Evolutionary conservation across 2,888 invertebrate genomes (phyloP).

Genomic region (Scrobipalpa costella): DNA sequence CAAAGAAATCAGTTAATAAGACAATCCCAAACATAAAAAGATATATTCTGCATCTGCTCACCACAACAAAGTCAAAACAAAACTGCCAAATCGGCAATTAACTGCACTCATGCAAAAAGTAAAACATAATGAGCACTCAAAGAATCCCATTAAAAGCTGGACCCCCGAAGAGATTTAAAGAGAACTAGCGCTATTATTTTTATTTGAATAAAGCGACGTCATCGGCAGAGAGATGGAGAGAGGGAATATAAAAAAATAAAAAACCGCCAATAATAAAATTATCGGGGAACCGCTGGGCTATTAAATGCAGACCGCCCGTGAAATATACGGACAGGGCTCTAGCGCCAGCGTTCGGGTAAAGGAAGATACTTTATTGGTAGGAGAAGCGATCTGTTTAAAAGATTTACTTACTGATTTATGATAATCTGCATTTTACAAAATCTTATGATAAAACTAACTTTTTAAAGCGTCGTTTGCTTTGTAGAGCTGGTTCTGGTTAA

Average conservation of each 20-base stretch:
- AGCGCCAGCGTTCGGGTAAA: slow-evolving; percentile 36
- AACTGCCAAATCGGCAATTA: slow-evolving; percentile 47
- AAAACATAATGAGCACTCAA: slow-evolving; percentile 31
- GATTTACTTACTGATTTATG: background rate
- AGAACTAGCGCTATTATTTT: slow-evolving; percentile 59
- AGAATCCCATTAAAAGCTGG: slow-evolving; percentile 32
- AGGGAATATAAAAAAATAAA: slow-evolving; percentile 51
- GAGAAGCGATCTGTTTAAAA: slow-evolving; percentile 32
- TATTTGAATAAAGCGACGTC: slow-evolving; percentile 64
- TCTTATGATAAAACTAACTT: too few species aligned
- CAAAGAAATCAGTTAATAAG: background rate
- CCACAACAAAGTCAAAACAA: slow-evolving; percentile 31
- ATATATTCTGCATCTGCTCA: slow-evolving; percentile 1
- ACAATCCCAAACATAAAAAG: background rate
- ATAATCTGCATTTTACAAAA: background rate
- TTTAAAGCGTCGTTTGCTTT: too few species aligned
- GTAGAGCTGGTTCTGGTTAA: too few species aligned
- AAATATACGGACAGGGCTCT: slow-evolving; percentile 55
- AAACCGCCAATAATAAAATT: slow-evolving; percentile 78
- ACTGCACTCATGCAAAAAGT: slow-evolving; percentile 41
- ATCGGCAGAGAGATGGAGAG: slow-evolving; percentile 51
- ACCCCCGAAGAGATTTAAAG: slow-evolving; percentile 55
- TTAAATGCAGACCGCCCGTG: slow-evolving; percentile 77
- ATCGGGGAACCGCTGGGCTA: slow-evolving; percentile 73
- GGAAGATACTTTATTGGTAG: slow-evolving; percentile 33